Evolutionary conservation across 2,888 invertebrate genomes (phyloP).

Genomic region (Seira musarum): DNA sequence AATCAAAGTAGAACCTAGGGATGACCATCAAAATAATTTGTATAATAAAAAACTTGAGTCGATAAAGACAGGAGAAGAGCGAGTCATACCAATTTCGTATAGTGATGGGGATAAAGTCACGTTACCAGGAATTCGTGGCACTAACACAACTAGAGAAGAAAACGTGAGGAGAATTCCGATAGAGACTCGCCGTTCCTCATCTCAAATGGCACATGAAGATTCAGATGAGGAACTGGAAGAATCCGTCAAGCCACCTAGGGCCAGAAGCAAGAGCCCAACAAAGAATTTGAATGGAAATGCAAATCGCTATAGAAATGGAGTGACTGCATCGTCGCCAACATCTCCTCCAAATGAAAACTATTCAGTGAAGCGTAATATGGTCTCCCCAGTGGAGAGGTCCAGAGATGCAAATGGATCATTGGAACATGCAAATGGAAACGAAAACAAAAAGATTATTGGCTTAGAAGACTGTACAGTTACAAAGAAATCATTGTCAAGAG

Average conservation of each 20-base stretch:
- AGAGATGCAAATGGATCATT: slow-evolving; percentile 15
- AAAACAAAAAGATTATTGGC: slow-evolving; percentile 2
- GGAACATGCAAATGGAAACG: slow-evolving; percentile 50
- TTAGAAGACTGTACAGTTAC: slow-evolving; percentile 25
- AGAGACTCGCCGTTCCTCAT: slow-evolving; percentile 8
- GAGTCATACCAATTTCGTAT: neutral
- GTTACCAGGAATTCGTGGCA: slow-evolving; percentile 23
- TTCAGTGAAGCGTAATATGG: too few species aligned
- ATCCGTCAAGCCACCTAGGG: neutral
- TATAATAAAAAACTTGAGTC: slow-evolving; percentile 22
- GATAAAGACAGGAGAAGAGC: neutral
- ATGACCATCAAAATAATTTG: slow-evolving; percentile 43
- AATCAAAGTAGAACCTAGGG: too few species aligned
- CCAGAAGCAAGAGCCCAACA: slow-evolving; percentile 29
- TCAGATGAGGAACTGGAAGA: slow-evolving; percentile 29
- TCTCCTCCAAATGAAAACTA: too few species aligned
- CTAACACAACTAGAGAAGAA: slow-evolving; percentile 32
- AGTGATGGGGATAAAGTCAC: neutral
- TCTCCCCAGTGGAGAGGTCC: too few species aligned
- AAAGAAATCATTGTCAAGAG: slow-evolving; percentile 40
- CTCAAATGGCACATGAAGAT: slow-evolving; percentile 35
- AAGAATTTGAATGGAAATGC: slow-evolving; percentile 52
- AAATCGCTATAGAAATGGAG: slow-evolving; percentile 44
- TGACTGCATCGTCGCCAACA: too few species aligned
- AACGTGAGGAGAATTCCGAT: slow-evolving; percentile 14